These are phyloP conservation scores for Mandrillus leucophaeus DNA, from an alignment of 2,113 vertebrate genomes.

Conservation along the genomic window DNA sequence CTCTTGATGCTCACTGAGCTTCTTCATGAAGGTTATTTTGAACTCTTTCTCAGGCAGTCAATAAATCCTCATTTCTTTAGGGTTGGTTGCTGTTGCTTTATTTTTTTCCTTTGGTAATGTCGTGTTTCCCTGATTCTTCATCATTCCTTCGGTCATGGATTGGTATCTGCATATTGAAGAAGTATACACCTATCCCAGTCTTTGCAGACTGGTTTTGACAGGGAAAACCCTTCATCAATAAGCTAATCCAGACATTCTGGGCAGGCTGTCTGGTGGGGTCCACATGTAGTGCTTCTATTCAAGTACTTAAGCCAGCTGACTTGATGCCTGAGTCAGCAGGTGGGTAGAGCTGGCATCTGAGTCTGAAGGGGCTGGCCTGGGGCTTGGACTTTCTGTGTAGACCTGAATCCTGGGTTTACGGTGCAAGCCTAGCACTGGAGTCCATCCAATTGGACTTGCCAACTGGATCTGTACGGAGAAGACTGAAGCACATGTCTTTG, in stretches of 20 bases:
- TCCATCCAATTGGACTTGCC: not conserved
- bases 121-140: not conserved
- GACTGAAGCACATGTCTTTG: not conserved
- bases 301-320: not conserved
- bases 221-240: not conserved
- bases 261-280: not conserved
- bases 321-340: not conserved
- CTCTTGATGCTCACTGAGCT: not conserved
- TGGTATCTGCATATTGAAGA: not conserved
- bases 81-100: not conserved
- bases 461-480: not conserved
- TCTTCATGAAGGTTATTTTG: not conserved
- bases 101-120: not conserved
- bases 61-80: not conserved
- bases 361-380: not conserved
- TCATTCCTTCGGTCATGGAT: not conserved
- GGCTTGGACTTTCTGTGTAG: not conserved
- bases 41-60: not conserved
- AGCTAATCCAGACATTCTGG: not conserved
- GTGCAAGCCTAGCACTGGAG: not conserved
- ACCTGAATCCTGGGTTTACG: not conserved
- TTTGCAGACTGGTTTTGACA: not conserved
- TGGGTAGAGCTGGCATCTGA: not conserved
- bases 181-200: too few relatives aligned
- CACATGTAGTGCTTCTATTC: not conserved